Evolutionary conservation across 2,888 invertebrate species (phyloP).

Genomic region (Nipponacmea schrenckii): DNA sequence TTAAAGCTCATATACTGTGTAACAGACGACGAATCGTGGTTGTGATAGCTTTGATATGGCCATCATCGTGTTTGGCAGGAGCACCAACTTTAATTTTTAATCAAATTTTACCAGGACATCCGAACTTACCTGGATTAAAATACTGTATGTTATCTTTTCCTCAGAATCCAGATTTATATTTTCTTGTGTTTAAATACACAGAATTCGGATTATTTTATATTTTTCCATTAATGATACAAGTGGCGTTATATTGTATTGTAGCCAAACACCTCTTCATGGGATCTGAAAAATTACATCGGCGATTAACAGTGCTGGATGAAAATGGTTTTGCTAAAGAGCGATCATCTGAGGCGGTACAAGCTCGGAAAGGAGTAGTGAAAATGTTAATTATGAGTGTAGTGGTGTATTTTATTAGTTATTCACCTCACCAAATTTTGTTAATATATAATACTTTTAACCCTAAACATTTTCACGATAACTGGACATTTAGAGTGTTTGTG

Average conservation of each 20-base stretch:
- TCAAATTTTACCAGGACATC: conserved; percentile 43
- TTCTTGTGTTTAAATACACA: conserved; percentile 57
- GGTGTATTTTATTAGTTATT: conserved; percentile 69
- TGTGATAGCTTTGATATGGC: conserved; percentile 65
- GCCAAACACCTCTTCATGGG: conserved; percentile 61
- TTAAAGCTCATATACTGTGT: conserved; percentile 67
- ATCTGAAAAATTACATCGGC: conserved; percentile 53
- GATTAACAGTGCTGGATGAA: conserved; percentile 42
- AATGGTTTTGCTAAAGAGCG: conserved; percentile 46
- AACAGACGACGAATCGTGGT: conserved; percentile 60
- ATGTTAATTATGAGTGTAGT: conserved; percentile 35
- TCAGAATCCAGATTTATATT: conserved; percentile 41
- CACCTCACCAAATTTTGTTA: conserved; percentile 67
- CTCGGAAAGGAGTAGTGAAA: conserved; percentile 30
- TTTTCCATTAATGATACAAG: conserved; percentile 63
- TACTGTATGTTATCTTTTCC: conserved; percentile 62
- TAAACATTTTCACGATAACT: conserved; percentile 59
- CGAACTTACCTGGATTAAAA: conserved; percentile 41
- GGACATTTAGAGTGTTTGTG: conserved; percentile 63
- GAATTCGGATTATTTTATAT: conserved; percentile 66
- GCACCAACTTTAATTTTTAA: conserved; percentile 64
- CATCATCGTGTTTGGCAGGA: conserved; percentile 59
- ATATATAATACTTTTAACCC: conserved; percentile 59
- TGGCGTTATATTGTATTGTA: conserved; percentile 59
- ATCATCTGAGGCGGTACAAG: conserved; percentile 53